phyloP scores from a whole-genome alignment of 2,888 invertebrate genomes.

The Ferdinandea cuprea region DNA sequence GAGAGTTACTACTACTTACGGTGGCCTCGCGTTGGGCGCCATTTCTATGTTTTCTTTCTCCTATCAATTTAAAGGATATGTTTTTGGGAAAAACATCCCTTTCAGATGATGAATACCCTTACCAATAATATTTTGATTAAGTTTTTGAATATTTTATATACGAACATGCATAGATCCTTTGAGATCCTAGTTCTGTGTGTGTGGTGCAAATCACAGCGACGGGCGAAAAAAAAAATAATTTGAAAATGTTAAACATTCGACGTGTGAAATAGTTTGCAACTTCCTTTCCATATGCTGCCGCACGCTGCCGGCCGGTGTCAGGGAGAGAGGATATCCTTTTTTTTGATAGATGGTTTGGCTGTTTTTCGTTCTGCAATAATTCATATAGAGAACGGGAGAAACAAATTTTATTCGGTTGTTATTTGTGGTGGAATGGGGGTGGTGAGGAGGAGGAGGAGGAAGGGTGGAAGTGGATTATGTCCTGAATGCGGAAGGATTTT shows the following conservation, averaged over 20 bases:
- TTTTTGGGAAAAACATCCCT: background rate
- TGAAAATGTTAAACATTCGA: conserved; percentile 57
- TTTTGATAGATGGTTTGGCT: conserved; percentile 55
- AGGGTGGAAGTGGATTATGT: conserved; percentile 24
- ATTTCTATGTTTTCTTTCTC: conserved; percentile 6
- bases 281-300: conserved; percentile 64
- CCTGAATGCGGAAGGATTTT: conserved; percentile 46
- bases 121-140: conserved; percentile 71
- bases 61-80: conserved; percentile 2
- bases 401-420: conserved; percentile 69
- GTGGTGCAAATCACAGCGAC: conserved; percentile 52
- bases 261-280: conserved; percentile 58
- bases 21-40: conserved; percentile 36
- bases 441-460: too few relatives aligned
- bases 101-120: conserved; percentile 58
- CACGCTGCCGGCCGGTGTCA: too few relatives aligned
- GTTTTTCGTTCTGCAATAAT: conserved; percentile 24
- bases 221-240: too few relatives aligned
- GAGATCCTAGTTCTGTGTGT: conserved; percentile 1
- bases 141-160: conserved; percentile 64
- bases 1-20: conserved; percentile 60
- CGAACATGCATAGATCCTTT: conserved; percentile 55
- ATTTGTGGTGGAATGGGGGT: conserved; percentile 14
- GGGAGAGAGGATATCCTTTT: conserved; percentile 32
- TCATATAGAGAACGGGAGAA: conserved; percentile 35